Conservation (phyloP, 2,888 invertebrate genomes). For the Netelia melanura region DNA sequence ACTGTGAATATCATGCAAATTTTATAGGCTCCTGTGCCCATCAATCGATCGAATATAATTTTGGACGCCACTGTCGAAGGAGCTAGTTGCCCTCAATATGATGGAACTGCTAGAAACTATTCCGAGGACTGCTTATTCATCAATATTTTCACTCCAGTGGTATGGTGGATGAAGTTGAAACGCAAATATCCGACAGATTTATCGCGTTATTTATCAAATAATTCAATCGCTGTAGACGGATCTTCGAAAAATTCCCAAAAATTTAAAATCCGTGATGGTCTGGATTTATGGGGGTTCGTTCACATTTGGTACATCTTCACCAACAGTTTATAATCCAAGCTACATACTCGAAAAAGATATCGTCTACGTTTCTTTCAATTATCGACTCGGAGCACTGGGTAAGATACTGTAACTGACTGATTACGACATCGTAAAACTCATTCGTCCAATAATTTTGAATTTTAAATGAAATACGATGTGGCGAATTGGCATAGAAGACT, state of each 20-base stretch:
- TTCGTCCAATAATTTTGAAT: too few species aligned
- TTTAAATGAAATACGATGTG: slow-evolving; percentile 3
- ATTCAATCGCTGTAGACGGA: background rate
- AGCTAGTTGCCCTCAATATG: slow-evolving; percentile 69
- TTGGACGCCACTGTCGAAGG: slow-evolving; percentile 66
- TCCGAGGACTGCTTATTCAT: slow-evolving; percentile 76
- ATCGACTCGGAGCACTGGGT: slow-evolving; percentile 74
- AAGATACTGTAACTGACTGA: background rate
- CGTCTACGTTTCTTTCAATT: slow-evolving; percentile 73
- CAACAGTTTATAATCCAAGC: slow-evolving; percentile 71
- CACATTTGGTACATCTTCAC: slow-evolving; percentile 21
- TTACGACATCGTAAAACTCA: too few species aligned
- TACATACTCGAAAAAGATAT: slow-evolving; percentile 73
- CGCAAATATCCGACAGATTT: background rate
- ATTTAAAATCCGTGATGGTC: slow-evolving; percentile 70
- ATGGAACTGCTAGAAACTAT: slow-evolving; percentile 58
- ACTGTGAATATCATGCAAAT: background rate
- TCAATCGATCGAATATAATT: slow-evolving; percentile 69
- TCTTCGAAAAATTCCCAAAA: background rate
- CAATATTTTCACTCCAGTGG: slow-evolving; percentile 75
- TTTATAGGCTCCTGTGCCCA: slow-evolving; percentile 63
- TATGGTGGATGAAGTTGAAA: slow-evolving; percentile 41
- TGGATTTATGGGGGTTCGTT: slow-evolving; percentile 74
- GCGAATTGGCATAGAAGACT: background rate
- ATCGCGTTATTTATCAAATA: background rate